Evolutionary conservation across 23 tunicate species (phyloP), one percentile per base, ranked within the genome.

Genomic region (Halocynthia aurantium): DNA sequence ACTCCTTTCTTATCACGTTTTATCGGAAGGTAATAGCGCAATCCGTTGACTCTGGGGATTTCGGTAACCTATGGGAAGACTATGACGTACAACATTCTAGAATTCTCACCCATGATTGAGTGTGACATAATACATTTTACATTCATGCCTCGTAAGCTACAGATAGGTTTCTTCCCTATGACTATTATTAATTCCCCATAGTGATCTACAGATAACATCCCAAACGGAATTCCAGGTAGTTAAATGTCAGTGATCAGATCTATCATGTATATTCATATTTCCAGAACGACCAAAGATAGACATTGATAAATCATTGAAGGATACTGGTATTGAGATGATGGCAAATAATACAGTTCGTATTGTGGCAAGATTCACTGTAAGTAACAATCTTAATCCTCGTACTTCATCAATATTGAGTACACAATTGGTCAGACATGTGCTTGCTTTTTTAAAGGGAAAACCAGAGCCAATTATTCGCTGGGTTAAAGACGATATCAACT

Each of bases 331-430:
- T 44, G 83, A 86, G 22, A 87, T 86, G 19, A 85, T 74, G 7
- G 98, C 98, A 11, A 84, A 90, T 70, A 85, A 85, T 52, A 92
- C 98, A 7, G 81, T 92, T 10, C 58, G 91, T 15, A 74, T 92
- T 7, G 71, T 84, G 52, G 98, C 98, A 22, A 82, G 83, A 18
- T 72, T 92, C 8, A 87, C 92, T 74, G 98, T 92, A 80, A 78
- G 83, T 57, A 13, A 1, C 2, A 58, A 1, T 58, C 17, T 4
- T 4, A 58, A 58, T 4, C 44, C 1, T 31, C 44, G 44, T 31
- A 31, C 15, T 58, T 58, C 2, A 15, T 13, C 4, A 13, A 58
- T 58, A 13, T 58, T 58, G 63, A 58, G 63, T 13, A 58, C 10
- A 9, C 50, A 19, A 68, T 19, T 60, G 64, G 64, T 31, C 44